A percentile compares a stretch with the other conserved stretches of the same genome.
These are phyloP conservation scores for Bombus cullumanus DNA, from an alignment of 1,140 invertebrate genomes.

Conservation along the genomic window DNA sequence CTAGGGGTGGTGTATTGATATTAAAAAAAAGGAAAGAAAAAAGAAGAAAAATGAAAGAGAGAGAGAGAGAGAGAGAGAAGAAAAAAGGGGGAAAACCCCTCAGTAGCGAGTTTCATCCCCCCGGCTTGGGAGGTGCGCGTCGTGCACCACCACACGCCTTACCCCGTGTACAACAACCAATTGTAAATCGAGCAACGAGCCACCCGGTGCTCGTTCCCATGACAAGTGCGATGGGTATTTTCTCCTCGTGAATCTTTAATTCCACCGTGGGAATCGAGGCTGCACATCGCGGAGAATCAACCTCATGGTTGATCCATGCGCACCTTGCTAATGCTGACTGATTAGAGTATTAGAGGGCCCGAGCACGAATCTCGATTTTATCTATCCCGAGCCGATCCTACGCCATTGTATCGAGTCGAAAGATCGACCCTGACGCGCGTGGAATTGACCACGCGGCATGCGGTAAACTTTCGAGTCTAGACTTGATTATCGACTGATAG, in stretches of 20 bases:
- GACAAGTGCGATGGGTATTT: conserved; percentile 80
- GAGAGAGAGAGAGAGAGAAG: conserved; percentile 39
- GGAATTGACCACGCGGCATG: background rate
- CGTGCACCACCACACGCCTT: conserved; percentile 31
- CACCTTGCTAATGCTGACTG: conserved; percentile 38
- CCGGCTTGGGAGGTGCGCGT: conserved; percentile 50
- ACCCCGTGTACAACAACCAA: conserved; percentile 46
- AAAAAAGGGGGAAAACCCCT: conserved; percentile 58
- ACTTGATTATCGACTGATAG: background rate
- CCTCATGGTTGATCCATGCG: conserved; percentile 40
- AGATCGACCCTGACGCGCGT: background rate
- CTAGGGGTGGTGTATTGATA: background rate
- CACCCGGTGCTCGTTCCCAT: conserved; percentile 80
- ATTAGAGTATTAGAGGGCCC: conserved; percentile 16
- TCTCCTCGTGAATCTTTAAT: conserved; percentile 80
- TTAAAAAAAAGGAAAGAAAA: conserved; percentile 2
- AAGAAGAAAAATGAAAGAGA: conserved; percentile 27
- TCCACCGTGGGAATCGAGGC: conserved; percentile 78
- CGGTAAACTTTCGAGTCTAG: background rate
- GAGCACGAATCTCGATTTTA: background rate
- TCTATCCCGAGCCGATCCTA: background rate
- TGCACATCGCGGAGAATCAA: conserved; percentile 26
- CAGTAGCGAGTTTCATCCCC: conserved; percentile 59
- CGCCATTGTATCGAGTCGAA: background rate
- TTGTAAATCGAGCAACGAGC: conserved; percentile 65